Percentiles rank a stretch among this genome's conserved stretches.
These are phyloP conservation scores for Sinodicranocentrus sp. DNA, from an alignment of 2,888 invertebrate genomes.

Conservation along the genomic window DNA sequence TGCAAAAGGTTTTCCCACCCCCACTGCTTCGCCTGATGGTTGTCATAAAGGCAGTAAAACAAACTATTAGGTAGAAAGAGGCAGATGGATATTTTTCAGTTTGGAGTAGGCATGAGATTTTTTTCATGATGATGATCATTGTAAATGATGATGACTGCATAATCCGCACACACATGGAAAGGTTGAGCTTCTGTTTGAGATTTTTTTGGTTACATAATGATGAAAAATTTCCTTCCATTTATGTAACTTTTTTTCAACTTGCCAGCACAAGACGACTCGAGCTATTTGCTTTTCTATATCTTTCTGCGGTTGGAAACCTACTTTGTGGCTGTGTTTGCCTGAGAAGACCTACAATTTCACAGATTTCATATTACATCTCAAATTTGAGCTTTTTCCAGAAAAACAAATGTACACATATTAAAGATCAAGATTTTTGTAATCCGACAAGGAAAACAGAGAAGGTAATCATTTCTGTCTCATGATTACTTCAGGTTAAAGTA, in stretches of 20 bases:
- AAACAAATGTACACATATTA: slow-evolving; percentile 17
- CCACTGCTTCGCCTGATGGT: slow-evolving; percentile 12
- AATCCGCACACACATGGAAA: slow-evolving; percentile 35
- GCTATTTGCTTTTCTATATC: slow-evolving; percentile 16
- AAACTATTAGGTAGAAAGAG: neutral
- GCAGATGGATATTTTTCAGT: slow-evolving; percentile 31
- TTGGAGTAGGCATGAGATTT: slow-evolving; percentile 19
- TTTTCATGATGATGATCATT: slow-evolving; percentile 31
- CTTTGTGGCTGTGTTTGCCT: slow-evolving; percentile 2
- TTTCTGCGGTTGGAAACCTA: slow-evolving; percentile 11
- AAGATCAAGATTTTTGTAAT: slow-evolving; percentile 19
- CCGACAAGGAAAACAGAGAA: neutral
- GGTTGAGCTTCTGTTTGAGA: slow-evolving; percentile 10
- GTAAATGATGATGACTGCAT: slow-evolving; percentile 50
- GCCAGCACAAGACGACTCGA: slow-evolving; percentile 14
- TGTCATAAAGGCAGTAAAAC: slow-evolving; percentile 35
- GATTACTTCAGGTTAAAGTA: slow-evolving; percentile 18
- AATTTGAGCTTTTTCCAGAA: slow-evolving; percentile 32
- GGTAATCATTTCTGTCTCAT: slow-evolving; percentile 46
- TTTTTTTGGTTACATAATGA: slow-evolving; percentile 41
- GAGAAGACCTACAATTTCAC: slow-evolving; percentile 29
- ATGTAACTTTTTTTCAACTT: slow-evolving; percentile 18
- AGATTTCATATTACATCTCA: slow-evolving; percentile 45
- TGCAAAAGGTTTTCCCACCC: slow-evolving; percentile 43
- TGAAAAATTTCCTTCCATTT: slow-evolving; percentile 48